These are phyloP conservation scores for Saguinus imperator DNA, from an alignment of 2,113 vertebrate species.

Conservation along the genomic window DNA sequence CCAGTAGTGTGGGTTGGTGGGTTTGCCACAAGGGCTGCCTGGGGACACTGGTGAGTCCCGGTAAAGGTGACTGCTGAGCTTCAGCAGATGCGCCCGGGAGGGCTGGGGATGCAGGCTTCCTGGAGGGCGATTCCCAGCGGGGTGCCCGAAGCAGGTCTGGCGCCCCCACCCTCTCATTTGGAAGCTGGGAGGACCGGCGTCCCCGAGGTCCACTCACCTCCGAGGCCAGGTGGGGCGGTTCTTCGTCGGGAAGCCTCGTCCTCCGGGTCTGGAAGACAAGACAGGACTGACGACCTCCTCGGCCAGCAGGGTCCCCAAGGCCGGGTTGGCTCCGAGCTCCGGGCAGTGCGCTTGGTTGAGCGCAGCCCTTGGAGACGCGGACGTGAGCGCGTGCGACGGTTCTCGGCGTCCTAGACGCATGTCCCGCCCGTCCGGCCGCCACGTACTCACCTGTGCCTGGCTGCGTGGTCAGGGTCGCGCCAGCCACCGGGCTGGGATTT, in stretches of 20 bases:
- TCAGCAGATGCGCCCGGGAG: background rate
- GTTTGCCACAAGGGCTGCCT: background rate
- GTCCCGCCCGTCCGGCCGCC: background rate
- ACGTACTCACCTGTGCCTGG: background rate
- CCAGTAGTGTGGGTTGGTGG: background rate
- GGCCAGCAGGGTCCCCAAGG: background rate
- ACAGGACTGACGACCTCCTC: background rate
- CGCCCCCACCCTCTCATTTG: background rate
- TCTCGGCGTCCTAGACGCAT: background rate
- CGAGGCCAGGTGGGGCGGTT: conserved; percentile 81
- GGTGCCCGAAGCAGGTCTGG: background rate
- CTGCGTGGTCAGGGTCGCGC: accelerated
- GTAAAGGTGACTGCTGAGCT: background rate
- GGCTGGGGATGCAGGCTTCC: too few species aligned
- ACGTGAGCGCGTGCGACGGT: too few species aligned
- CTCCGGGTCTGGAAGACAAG: conserved; percentile 64
- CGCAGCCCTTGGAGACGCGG: background rate
- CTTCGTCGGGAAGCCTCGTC: conserved; percentile 28
- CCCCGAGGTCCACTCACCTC: too few species aligned
- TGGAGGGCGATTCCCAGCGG: background rate
- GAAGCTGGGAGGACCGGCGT: background rate
- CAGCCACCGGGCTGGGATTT: background rate
- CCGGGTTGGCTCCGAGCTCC: background rate
- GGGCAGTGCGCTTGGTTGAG: accelerated
- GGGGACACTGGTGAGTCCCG: background rate